A percentile compares a stretch with the other conserved stretches of the same genome.
Evolutionary conservation across 2,113 vertebrate species (phyloP).

Genomic region (Callionymus lyra): DNA sequence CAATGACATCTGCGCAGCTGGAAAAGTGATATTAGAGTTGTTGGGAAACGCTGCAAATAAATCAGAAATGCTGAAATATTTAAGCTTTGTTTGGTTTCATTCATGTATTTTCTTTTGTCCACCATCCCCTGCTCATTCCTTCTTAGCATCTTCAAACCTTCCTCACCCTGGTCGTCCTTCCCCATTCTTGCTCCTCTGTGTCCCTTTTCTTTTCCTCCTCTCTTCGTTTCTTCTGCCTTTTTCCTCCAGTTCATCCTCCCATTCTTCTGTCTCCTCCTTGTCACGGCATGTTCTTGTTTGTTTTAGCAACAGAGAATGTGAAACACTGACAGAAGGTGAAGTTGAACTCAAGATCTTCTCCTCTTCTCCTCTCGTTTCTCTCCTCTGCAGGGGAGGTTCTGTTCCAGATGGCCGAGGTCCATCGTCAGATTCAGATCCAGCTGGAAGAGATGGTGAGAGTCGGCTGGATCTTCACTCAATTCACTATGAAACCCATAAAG

Average conservation of each 20-base stretch:
- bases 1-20: no score
- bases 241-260: slow-evolving; percentile 1
- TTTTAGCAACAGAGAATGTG: slow-evolving; percentile 33
- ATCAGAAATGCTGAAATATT: no score
- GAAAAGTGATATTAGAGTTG: no score
- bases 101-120: no score
- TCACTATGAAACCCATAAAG: no score
- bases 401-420: slow-evolving; percentile 98
- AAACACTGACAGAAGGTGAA: slow-evolving; percentile 1
- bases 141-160: no score
- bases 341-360: neutral
- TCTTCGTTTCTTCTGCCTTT: neutral
- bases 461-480: no score
- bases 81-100: no score
- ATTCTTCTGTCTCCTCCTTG: slow-evolving; percentile 20
- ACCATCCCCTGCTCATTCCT: neutral
- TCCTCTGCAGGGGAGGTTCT: slow-evolving; percentile 87
- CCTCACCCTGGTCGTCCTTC: no score
- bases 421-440: slow-evolving; percentile 96
- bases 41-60: no score
- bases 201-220: slow-evolving; percentile 5
- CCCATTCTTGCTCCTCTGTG: slow-evolving; percentile 1
- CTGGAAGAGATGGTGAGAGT: slow-evolving; percentile 92
- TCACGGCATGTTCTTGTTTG: slow-evolving; percentile 47
- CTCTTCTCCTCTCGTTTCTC: slow-evolving; percentile 6